A percentile compares a stretch with the other conserved stretches of the same genome.
These are phyloP conservation scores for Fringilla coelebs DNA, from an alignment of 2,797 vertebrate genomes.

Conservation along the genomic window DNA sequence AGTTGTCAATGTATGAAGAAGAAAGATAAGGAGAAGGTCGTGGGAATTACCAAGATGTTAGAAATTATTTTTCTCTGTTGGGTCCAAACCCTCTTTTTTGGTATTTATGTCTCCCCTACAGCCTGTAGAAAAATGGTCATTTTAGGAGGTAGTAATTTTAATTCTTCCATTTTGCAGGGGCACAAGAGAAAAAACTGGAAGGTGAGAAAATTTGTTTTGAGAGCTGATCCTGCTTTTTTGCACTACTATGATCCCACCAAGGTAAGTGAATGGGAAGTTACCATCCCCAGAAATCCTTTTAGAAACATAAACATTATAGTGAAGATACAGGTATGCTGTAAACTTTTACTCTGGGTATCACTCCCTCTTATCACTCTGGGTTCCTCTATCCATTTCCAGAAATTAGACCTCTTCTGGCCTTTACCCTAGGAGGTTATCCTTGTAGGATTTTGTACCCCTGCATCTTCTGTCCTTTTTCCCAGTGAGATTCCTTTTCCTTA, in stretches of 20 bases:
- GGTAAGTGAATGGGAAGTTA: slow-evolving; percentile 69
- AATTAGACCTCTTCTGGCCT: neutral
- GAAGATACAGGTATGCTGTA: neutral
- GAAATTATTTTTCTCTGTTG: neutral
- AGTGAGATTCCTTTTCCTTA: neutral
- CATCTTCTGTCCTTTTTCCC: neutral
- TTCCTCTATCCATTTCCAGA: neutral
- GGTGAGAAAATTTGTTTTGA: slow-evolving; percentile 91
- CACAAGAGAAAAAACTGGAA: slow-evolving; percentile 98
- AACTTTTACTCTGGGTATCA: neutral
- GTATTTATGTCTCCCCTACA: neutral
- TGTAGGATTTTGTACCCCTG: neutral
- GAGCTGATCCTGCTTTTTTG: slow-evolving; percentile 88
- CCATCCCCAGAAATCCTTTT: neutral
- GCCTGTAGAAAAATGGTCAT: neutral
- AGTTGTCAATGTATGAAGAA: neutral
- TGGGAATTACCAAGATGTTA: neutral
- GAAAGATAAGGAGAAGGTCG: neutral
- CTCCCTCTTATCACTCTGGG: neutral
- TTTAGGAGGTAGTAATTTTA: neutral
- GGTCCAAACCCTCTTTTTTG: neutral
- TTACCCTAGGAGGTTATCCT: neutral
- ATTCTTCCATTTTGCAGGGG: slow-evolving; percentile 76
- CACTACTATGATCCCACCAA: slow-evolving; percentile 94
- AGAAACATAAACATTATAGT: neutral